A percentile compares a stretch with the other conserved stretches of the same genome.
Conservation (phyloP, 2,113 vertebrate genomes). For the Nothoprocta perdicaria region DNA sequence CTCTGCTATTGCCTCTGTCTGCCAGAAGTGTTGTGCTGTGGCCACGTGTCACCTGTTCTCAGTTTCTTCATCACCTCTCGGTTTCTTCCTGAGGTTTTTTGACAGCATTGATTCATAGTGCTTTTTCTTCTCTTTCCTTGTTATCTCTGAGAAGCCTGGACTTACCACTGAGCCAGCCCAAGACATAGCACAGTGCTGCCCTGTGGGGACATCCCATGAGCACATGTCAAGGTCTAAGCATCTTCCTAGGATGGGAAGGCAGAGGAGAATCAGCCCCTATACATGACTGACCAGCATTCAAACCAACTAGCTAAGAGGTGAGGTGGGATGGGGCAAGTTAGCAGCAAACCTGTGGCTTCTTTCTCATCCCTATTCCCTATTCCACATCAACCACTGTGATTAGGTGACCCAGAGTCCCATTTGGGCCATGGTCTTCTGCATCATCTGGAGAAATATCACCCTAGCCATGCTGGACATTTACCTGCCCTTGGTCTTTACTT, state of each 20-base stretch:
- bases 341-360: background rate
- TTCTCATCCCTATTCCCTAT: background rate
- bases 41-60: background rate
- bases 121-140: background rate
- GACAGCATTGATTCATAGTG: rapidly evolving
- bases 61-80: background rate
- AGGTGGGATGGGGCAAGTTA: background rate
- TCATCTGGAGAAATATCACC: background rate
- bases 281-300: rapidly evolving
- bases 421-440: background rate
- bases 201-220: background rate
- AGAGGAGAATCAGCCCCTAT: background rate
- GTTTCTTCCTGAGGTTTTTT: background rate
- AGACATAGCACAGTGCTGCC: background rate
- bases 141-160: background rate
- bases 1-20: background rate
- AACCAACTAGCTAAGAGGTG: background rate
- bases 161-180: background rate
- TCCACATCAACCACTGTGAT: background rate
- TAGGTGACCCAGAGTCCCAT: background rate
- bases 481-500: background rate
- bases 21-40: background rate
- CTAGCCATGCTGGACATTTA: rapidly evolving
- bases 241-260: background rate
- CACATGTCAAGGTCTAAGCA: background rate